Evolutionary conservation across 1,140 invertebrate genomes (phyloP).

Genomic region (Drosophila saltans): DNA sequence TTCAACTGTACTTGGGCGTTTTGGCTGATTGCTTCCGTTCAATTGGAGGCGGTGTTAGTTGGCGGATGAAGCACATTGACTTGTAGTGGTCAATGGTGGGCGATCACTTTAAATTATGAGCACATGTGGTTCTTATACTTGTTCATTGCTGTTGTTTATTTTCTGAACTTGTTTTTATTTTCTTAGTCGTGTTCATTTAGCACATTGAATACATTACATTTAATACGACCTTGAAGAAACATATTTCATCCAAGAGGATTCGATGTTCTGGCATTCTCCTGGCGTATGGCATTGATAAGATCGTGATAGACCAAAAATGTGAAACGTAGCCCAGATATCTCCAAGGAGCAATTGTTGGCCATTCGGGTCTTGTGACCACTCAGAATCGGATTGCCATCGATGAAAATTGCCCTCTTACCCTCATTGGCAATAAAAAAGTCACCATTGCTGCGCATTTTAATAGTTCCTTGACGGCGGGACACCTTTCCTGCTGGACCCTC

Average conservation of each 20-base stretch:
- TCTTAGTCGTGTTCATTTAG: constrained; percentile 35
- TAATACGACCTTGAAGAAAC: constrained; percentile 16
- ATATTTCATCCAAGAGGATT: constrained; percentile 75
- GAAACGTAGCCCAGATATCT: constrained; percentile 95
- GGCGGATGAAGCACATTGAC: constrained; percentile 30
- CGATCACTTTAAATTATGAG: constrained; percentile 23
- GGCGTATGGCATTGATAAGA: constrained; percentile 92
- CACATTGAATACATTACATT: constrained; percentile 52
- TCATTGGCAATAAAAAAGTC: constrained; percentile 97
- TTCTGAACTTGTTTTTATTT: constrained; percentile 51
- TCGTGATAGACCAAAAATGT: constrained; percentile 97
- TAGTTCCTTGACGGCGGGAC: constrained; percentile 93
- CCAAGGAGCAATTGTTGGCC: constrained; percentile 96
- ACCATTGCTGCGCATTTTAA: constrained; percentile 94
- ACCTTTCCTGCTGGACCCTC: constrained; percentile 95
- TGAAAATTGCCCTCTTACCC: constrained; percentile 96
- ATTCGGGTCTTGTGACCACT: constrained; percentile 94
- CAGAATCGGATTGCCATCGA: constrained; percentile 95
- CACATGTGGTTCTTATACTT: constrained; percentile 34
- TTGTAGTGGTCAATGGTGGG: constrained; percentile 39
- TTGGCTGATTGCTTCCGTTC: constrained; percentile 54
- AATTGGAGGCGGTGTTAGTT: constrained; percentile 63
- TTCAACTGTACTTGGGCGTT: constrained; percentile 12
- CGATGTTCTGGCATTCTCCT: constrained; percentile 90
- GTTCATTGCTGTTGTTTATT: constrained; percentile 45